Evolutionary conservation across 2,797 vertebrate genomes (phyloP).

Genomic region (Chromis chromis): DNA sequence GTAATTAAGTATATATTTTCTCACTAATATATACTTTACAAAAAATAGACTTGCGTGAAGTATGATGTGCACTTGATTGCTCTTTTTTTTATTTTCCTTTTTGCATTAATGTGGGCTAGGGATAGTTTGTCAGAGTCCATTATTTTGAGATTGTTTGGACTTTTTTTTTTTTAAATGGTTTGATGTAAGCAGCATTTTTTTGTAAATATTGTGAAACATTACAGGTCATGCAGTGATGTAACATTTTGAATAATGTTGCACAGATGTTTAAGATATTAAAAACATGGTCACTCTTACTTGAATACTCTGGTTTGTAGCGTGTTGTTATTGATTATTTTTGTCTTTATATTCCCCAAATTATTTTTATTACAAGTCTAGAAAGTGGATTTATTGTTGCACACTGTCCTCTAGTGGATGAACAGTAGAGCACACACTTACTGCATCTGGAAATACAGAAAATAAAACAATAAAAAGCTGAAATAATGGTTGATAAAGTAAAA

Average conservation of each 20-base stretch:
- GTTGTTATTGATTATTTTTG: slow-evolving; percentile 65
- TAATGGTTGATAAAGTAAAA: neutral
- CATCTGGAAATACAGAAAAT: neutral
- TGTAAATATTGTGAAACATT: slow-evolving; percentile 98
- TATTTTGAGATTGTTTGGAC: slow-evolving; percentile 81
- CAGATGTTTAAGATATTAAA: slow-evolving; percentile 96
- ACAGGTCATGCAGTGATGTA: slow-evolving; percentile 96
- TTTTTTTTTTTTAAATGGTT: slow-evolving; percentile 85
- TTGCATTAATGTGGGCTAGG: slow-evolving; percentile 88
- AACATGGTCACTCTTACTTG: slow-evolving; percentile 94
- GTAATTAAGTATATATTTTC: slow-evolving; percentile 86
- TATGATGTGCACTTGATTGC: slow-evolving; percentile 89
- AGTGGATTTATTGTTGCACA: slow-evolving; percentile 20
- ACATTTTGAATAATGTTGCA: slow-evolving; percentile 97
- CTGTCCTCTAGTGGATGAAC: slow-evolving; percentile 54
- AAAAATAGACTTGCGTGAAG: slow-evolving; percentile 86
- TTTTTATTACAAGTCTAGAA: too few relatives aligned
- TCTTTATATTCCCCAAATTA: neutral
- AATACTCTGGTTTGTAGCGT: slow-evolving; percentile 83
- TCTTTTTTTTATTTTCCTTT: slow-evolving; percentile 65
- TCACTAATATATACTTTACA: slow-evolving; percentile 89
- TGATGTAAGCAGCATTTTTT: slow-evolving; percentile 91
- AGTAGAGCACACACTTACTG: neutral
- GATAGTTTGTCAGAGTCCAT: slow-evolving; percentile 88
- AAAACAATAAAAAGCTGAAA: neutral